Evolutionary conservation across 37 sponge, comb jelly and placozoan species (phyloP), one percentile per base, ranked within the genome.

Genomic region (Mnemiopsis leidyi): DNA sequence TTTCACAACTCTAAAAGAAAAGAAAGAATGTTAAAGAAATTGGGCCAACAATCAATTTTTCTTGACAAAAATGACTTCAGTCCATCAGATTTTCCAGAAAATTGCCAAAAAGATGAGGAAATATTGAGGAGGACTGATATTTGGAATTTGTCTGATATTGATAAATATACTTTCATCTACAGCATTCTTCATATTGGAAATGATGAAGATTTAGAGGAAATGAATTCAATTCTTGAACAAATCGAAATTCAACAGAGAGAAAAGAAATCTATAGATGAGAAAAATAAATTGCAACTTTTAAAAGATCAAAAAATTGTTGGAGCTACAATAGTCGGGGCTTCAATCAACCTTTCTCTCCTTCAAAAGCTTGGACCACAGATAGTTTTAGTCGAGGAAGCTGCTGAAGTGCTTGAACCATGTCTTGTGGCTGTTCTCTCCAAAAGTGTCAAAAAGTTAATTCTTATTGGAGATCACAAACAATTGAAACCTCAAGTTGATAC

Each of bases 401-500:
- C 98, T 0, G 98, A 98, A 73, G 96, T 98, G 30, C 83, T 96
- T 33, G 98, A 98, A 76, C 94, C 98, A 16, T 96, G 96, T 77
- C 95, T 98, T 32, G 95, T 98, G 0, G 94, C 97, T 18, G 83
- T 93, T 85, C 95, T 98, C 39, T 93, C 93, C 38, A 93, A 95
- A 39, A 92, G 93, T 23, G 94, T 95, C 5, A 94, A 98, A 94
- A 96, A 97, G 31, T 95, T 98, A 18, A 96, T 98, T 77, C 95
- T 98, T 23, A 97, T 98, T 48, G 98, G 98, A 85, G 98, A 98
- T 76, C 98, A 98, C 94, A 94, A 96, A 68, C 98, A 98, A 82
- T 94, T 98, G 21, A 93, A 97, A 67, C 98, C 98, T 7, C 95
- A 95, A 39, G 94, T 94, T 9, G 95, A 97, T 48, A 94, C 93